A percentile compares a stretch with the other conserved stretches of the same genome.
Evolutionary conservation across 2,797 vertebrate genomes (phyloP).

Genomic region (Labroides dimidiatus): DNA sequence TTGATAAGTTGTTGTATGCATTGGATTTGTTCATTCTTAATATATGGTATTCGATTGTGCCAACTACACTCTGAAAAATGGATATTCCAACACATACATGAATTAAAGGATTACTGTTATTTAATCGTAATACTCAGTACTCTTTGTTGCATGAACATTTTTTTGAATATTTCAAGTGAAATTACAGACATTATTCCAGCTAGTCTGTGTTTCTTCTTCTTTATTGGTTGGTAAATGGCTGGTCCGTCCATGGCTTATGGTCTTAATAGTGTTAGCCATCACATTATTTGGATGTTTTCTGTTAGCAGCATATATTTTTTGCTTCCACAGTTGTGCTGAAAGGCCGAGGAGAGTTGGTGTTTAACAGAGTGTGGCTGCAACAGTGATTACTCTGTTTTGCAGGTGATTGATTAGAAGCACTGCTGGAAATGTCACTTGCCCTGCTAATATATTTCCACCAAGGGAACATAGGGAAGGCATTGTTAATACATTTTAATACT

Average conservation of each 20-base stretch:
- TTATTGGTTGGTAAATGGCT: conserved; percentile 25
- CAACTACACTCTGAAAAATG: no score
- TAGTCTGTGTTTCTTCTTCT: not conserved
- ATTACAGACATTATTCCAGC: not conserved
- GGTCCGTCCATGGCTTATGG: conserved; percentile 28
- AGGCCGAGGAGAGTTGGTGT: conserved; percentile 70
- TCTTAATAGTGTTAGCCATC: conserved; percentile 43
- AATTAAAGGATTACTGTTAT: no score
- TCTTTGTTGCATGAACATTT: no score
- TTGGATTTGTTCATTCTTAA: no score
- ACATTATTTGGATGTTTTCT: conserved; percentile 43
- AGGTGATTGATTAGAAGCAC: conserved; percentile 81
- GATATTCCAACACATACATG: no score
- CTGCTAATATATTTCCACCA: conserved; percentile 78
- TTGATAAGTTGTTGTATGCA: no score
- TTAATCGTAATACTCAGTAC: no score
- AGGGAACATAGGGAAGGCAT: conserved; percentile 68
- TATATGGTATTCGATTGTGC: no score
- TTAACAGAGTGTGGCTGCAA: conserved; percentile 80
- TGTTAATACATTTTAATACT: conserved; percentile 74
- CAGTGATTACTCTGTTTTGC: conserved; percentile 83
- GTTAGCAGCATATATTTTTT: conserved; percentile 63
- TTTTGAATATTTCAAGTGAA: no score
- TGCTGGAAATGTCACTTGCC: conserved; percentile 81
- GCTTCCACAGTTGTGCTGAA: conserved; percentile 49